Conservation (phyloP, 2,888 invertebrate species). For the Drosophila borealis region DNA sequence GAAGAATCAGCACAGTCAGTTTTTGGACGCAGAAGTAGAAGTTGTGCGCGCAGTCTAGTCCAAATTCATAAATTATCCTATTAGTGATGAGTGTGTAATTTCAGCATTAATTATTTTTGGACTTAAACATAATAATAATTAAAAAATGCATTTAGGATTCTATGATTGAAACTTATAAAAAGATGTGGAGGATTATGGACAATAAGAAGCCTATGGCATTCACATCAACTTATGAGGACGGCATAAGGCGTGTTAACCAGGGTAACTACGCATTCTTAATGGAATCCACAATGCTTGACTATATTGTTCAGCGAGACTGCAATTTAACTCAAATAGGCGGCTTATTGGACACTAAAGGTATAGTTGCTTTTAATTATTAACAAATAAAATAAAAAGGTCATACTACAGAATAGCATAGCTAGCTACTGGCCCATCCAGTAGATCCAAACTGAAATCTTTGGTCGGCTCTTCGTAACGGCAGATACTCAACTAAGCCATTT, state of each 20-base stretch:
- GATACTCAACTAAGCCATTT: no score
- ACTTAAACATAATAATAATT: neutral
- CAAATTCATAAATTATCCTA: no score
- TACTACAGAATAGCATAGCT: no score
- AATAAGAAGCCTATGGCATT: conserved; percentile 90
- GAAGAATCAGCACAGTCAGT: no score
- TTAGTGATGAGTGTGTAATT: no score
- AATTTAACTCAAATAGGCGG: conserved; percentile 95
- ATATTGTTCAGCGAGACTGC: conserved; percentile 92
- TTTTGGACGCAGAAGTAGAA: no score
- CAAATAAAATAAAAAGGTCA: no score
- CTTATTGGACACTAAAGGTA: conserved; percentile 91
- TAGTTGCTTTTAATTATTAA: neutral
- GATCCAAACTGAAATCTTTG: no score
- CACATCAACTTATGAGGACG: conserved; percentile 90
- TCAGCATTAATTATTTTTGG: no score
- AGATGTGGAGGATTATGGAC: conserved; percentile 94
- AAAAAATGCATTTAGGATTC: conserved; percentile 87
- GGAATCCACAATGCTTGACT: conserved; percentile 95
- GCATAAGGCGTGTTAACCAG: conserved; percentile 90
- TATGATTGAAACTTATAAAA: conserved; percentile 91
- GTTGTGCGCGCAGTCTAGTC: no score
- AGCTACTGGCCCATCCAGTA: no score
- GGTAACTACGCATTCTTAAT: conserved; percentile 95
- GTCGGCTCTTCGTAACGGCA: no score